These are phyloP conservation scores for Eidolon helvum DNA, from an alignment of 2,113 vertebrate genomes.

Conservation along the genomic window DNA sequence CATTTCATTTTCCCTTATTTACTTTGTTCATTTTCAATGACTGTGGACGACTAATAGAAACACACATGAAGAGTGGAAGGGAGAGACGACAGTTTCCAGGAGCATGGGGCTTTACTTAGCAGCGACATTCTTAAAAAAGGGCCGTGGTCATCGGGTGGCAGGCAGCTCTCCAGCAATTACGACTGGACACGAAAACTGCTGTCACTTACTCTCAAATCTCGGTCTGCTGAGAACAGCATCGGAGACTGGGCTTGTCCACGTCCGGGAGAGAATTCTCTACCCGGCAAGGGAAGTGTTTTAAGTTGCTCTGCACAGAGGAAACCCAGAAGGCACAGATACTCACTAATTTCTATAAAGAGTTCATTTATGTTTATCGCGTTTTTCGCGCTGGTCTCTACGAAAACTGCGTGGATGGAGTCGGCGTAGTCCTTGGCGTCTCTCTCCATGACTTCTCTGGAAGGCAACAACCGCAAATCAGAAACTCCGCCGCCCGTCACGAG, in stretches of 20 bases:
- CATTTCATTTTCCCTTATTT: conserved; percentile 1
- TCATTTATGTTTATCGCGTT: conserved; percentile 99
- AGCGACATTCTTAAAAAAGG: background rate
- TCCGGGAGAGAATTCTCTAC: background rate
- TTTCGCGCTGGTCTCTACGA: conserved; percentile 99
- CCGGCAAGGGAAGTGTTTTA: background rate
- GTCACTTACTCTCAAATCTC: background rate
- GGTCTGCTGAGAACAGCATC: background rate
- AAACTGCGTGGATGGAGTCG: conserved; percentile 97
- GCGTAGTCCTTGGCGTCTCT: conserved; percentile 99
- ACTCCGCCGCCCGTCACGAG: background rate
- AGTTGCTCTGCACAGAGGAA: conserved; percentile 18
- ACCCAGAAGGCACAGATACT: conserved; percentile 80
- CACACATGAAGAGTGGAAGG: background rate
- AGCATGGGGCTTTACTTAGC: conserved; percentile 14
- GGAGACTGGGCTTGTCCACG: background rate
- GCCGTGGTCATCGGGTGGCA: background rate
- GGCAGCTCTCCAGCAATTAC: background rate
- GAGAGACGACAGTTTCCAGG: conserved; percentile 30
- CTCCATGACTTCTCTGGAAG: conserved; percentile 95
- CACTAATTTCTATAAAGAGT: conserved; percentile 99
- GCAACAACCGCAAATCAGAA: conserved; percentile 58
- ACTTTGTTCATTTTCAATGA: conserved; percentile 2
- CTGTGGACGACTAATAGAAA: conserved; percentile 48
- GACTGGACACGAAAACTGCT: background rate